Base-by-base conservation (phyloP, 2,113 vertebrate genomes). In the Chiloscyllium plagiosum region DNA sequence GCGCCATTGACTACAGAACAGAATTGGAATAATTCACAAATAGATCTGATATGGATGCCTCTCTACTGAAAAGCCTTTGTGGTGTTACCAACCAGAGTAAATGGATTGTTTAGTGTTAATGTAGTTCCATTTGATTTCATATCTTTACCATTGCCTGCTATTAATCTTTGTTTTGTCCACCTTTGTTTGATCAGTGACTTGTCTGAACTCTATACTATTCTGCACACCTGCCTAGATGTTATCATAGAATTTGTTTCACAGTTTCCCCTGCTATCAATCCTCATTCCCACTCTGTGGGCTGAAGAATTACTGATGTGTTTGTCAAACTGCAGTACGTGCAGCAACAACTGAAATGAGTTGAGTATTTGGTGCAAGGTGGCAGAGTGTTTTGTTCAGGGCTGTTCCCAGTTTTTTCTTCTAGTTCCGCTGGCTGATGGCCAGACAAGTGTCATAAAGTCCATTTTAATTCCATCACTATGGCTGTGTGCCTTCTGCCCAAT, bases 11-110 rank as follows among this genome's bases (percentile, higher is more conserved):
- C 37, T 83, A 19, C 87, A 7, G 29, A 65, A 33, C 20, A 33
- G 33, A 92, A 92, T 83, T 83, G 80, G 80, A 83, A 83, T 83
- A 42, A 83, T 83, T 83, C 80, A 83, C 37, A 42, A 83, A 83
- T 19, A 4, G 13, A 52, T n/a, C 87, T 65, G 87, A 15, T 33
- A 33, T 56, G 29, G 52, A 33, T 61, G 4, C 13, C 29, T 13
- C 26, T 56, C 52, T 52, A 10, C 87, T 90, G 52, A 29, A 61
- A 87, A 90, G 24, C 10, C 86, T 90, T 29, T 29, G 56, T 1
- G 56, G 29, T 92, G 87, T 65, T 92, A 33, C 26, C 3, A 92
- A 1, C 56, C 4, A 65, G 12, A 92, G 56, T n/a, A 29, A n/a
- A n/a, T 92, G 19, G 87, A 61, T 92, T 65, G 26, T 89, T 52